phyloP scores from a whole-genome alignment of 2,113 vertebrate species.

The Ptilorrhoa leucosticta region DNA sequence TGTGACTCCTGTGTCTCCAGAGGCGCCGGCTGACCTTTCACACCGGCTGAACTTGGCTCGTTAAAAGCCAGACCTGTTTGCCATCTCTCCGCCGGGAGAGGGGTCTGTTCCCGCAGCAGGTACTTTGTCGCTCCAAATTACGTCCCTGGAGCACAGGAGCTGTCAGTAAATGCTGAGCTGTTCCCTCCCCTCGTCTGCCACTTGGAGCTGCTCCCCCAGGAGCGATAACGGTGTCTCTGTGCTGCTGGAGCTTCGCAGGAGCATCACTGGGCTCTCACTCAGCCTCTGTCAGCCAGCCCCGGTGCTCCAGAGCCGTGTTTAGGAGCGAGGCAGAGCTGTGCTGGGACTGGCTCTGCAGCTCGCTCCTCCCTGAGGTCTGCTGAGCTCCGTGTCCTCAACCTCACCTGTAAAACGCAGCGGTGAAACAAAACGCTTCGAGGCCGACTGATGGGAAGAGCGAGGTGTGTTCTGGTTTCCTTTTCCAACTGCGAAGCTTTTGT shows the following conservation, averaged over 20 bases:
- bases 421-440: not conserved
- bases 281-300: fast-evolving
- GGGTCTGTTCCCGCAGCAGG: fast-evolving
- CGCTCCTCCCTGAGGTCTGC: not conserved
- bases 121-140: not conserved
- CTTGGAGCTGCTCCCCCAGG: fast-evolving
- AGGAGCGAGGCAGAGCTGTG: not conserved
- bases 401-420: fast-evolving
- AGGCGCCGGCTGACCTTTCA: not conserved
- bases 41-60: fast-evolving
- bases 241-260: not conserved
- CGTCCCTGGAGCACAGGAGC: not conserved
- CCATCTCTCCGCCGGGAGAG: fast-evolving
- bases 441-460: fast-evolving
- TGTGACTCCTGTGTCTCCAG: not conserved
- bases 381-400: not conserved
- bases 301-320: fast-evolving
- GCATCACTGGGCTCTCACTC: fast-evolving
- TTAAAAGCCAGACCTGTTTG: not conserved
- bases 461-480: not conserved
- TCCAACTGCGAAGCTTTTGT: fast-evolving
- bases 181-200: fast-evolving
- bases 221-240: fast-evolving
- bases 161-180: not conserved
- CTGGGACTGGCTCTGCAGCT: not conserved